phyloP scores from a whole-genome alignment of 1,140 invertebrate species.

The Eumaeus atala region DNA sequence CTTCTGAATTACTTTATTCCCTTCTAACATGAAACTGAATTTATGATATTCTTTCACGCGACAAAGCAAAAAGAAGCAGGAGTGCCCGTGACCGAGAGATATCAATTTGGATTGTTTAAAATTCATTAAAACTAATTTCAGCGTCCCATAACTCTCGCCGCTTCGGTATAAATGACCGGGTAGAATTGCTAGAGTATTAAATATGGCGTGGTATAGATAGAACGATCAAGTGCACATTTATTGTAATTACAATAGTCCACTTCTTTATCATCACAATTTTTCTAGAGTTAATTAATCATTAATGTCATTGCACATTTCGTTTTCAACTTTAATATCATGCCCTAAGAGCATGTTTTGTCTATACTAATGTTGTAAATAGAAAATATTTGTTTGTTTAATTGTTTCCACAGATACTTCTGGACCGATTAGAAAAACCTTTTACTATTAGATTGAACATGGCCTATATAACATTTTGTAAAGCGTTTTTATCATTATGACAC shows the following conservation, averaged over 20 bases:
- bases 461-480: no score
- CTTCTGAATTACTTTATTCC: slow-evolving; percentile 2
- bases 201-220: background rate
- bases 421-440: no score
- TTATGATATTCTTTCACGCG: slow-evolving; percentile 31
- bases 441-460: no score
- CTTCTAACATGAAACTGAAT: slow-evolving; percentile 16
- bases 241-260: background rate
- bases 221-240: background rate
- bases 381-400: no score
- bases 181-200: background rate
- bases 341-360: no score
- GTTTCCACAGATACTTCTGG: no score
- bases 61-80: slow-evolving; percentile 30
- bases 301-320: no score
- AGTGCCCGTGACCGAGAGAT: slow-evolving; percentile 20
- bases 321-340: no score
- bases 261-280: no score
- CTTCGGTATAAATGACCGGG: background rate
- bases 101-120: slow-evolving; percentile 33
- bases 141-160: slow-evolving; percentile 19
- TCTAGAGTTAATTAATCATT: no score
- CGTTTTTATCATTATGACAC: no score
- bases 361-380: no score
- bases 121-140: slow-evolving; percentile 32